Evolutionary conservation across 92 coral and sea anemone species (phyloP).

Genomic region (Porites rus): DNA sequence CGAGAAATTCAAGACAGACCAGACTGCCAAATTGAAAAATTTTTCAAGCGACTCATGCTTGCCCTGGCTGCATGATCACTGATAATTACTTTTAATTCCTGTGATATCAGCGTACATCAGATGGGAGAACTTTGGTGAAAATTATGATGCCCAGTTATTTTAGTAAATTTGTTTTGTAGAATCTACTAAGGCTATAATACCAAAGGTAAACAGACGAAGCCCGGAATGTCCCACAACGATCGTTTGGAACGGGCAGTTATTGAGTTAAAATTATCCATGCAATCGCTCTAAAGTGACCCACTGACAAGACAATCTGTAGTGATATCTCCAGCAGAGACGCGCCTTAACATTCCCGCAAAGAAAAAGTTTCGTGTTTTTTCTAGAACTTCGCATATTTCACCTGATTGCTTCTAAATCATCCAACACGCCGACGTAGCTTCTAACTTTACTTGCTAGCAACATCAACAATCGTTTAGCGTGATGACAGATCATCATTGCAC

Average conservation of each 20-base stretch:
- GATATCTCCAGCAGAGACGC: constrained; percentile 22
- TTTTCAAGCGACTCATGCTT: background rate
- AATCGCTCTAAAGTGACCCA: constrained; percentile 18
- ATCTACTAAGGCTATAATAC: background rate
- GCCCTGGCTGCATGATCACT: background rate
- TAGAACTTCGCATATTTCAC: constrained; percentile 20
- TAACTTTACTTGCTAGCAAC: background rate
- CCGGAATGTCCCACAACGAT: background rate
- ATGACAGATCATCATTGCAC: constrained; percentile 3
- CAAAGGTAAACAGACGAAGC: background rate
- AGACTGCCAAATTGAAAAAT: background rate
- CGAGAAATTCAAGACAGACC: background rate
- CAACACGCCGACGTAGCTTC: background rate
- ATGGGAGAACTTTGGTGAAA: background rate
- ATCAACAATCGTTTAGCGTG: constrained; percentile 46
- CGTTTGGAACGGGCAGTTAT: background rate
- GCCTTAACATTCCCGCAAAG: constrained; percentile 40
- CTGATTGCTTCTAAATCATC: background rate
- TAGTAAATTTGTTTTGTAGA: constrained; percentile 6
- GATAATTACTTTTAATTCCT: background rate
- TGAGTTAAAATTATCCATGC: constrained; percentile 22
- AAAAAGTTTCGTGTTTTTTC: constrained; percentile 25
- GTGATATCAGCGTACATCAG: constrained; percentile 12
- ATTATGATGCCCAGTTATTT: background rate
- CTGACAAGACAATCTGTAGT: constrained; percentile 13